These are phyloP conservation scores for Oncorhynchus kisutch DNA, from an alignment of 2,113 vertebrate species.

Conservation along the genomic window DNA sequence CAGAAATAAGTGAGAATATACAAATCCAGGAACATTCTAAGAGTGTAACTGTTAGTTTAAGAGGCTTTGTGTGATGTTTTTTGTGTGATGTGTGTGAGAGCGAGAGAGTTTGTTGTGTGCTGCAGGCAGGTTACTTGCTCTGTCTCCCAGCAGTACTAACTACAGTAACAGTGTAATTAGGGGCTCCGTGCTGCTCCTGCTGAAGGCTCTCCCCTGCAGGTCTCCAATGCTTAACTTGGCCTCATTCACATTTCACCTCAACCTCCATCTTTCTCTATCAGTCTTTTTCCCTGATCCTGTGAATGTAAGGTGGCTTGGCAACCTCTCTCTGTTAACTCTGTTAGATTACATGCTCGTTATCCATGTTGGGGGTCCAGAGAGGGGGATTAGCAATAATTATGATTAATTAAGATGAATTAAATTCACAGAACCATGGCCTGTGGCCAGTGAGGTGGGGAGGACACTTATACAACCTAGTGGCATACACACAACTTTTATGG, in stretches of 20 bases:
- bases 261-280: slow-evolving; percentile 2
- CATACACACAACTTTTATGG: not conserved
- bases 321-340: slow-evolving; percentile 47
- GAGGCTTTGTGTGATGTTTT: slow-evolving; percentile 7
- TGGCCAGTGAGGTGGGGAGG: slow-evolving; percentile 44
- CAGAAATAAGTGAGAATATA: not conserved
- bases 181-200: slow-evolving; percentile 31
- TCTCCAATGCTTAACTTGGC: slow-evolving; percentile 23
- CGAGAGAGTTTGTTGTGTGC: too few species aligned
- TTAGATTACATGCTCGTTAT: slow-evolving; percentile 61
- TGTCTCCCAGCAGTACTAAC: slow-evolving; percentile 10
- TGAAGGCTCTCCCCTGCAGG: slow-evolving; percentile 12
- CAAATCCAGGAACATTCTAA: not conserved
- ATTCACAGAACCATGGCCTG: slow-evolving; percentile 36
- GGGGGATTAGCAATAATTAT: slow-evolving; percentile 64
- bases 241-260: slow-evolving; percentile 10
- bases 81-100: not conserved
- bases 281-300: not conserved
- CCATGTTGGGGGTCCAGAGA: slow-evolving; percentile 41
- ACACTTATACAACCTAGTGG: slow-evolving; percentile 39
- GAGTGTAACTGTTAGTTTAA: not conserved
- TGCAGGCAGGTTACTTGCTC: not conserved
- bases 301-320: slow-evolving; percentile 11
- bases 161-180: slow-evolving; percentile 29
- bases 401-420: slow-evolving; percentile 64